phyloP scores from a whole-genome alignment of 1,140 invertebrate genomes.

The Ips typographus region DNA sequence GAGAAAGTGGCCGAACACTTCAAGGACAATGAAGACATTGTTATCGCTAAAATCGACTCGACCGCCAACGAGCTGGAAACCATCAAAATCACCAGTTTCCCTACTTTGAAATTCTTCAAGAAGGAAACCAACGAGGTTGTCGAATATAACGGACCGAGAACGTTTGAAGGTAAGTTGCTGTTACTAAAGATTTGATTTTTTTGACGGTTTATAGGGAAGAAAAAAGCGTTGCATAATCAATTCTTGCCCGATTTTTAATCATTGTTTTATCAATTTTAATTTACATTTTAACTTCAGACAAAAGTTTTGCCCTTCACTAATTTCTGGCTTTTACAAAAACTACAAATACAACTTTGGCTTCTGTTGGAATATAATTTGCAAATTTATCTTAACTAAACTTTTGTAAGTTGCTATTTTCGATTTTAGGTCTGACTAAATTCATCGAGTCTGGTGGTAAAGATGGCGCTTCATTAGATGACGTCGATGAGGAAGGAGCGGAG shows the following conservation, averaged over 20 bases:
- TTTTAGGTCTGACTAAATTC: conserved; percentile 77
- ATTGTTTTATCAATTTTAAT: no score
- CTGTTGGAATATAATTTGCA: no score
- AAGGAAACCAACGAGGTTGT: conserved; percentile 91
- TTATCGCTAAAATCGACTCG: conserved; percentile 98
- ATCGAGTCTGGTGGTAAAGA: conserved; percentile 76
- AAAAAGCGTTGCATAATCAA: no score
- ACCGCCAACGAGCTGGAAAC: conserved; percentile 96
- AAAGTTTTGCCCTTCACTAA: no score
- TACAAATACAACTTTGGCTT: no score
- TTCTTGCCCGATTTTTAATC: no score
- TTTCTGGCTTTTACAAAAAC: no score
- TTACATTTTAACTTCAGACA: no score
- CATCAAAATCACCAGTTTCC: conserved; percentile 93
- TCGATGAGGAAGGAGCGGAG: conserved; percentile 66
- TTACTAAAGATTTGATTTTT: background rate
- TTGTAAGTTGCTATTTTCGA: background rate
- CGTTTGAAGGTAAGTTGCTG: conserved; percentile 70
- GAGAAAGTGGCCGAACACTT: conserved; percentile 78
- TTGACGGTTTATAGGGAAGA: background rate
- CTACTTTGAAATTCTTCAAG: conserved; percentile 94
- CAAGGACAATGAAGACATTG: conserved; percentile 77
- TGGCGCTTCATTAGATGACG: conserved; percentile 59
- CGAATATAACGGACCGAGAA: conserved; percentile 94
- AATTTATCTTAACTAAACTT: no score